phyloP scores from a whole-genome alignment of 2,888 invertebrate species.

The Mythimna ferrago region DNA sequence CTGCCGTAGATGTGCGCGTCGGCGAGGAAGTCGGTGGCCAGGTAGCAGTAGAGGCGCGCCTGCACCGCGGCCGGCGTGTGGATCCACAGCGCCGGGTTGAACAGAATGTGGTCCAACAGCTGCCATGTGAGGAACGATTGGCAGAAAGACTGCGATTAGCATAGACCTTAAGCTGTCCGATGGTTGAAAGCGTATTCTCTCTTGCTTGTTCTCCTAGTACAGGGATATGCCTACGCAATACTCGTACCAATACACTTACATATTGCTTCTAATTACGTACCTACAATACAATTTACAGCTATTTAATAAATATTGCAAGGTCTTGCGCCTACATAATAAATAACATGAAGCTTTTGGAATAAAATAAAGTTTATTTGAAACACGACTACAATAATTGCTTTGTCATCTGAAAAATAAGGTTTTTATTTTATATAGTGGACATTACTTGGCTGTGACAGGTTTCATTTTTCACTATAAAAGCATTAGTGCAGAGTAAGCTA shows the following conservation, averaged over 20 bases:
- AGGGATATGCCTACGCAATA: slow-evolving; percentile 39
- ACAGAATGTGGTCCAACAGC: slow-evolving; percentile 99
- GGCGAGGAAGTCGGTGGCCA: slow-evolving; percentile 99
- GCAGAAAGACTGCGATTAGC: slow-evolving; percentile 96
- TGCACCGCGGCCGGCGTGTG: slow-evolving; percentile 99
- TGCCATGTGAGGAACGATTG: slow-evolving; percentile 98
- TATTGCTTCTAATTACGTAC: slow-evolving; percentile 24
- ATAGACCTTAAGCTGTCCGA: slow-evolving; percentile 88
- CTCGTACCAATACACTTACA: slow-evolving; percentile 10
- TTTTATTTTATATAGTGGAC: slow-evolving; percentile 23
- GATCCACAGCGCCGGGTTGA: slow-evolving; percentile 99
- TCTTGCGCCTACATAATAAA: slow-evolving; percentile 38
- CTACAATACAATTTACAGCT: slow-evolving; percentile 12
- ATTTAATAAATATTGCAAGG: slow-evolving; percentile 23
- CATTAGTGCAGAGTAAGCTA: slow-evolving; percentile 48
- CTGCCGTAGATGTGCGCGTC: slow-evolving; percentile 99
- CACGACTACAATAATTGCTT: slow-evolving; percentile 28
- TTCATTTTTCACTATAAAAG: slow-evolving; percentile 33
- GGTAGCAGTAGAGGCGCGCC: slow-evolving; percentile 98
- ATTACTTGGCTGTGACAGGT: slow-evolving; percentile 32
- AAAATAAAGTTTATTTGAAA: slow-evolving; percentile 33
- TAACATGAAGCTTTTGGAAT: slow-evolving; percentile 36
- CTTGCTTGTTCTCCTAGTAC: slow-evolving; percentile 77
- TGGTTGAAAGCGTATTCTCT: slow-evolving; percentile 86
- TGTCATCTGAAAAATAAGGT: slow-evolving; percentile 50